Evolutionary conservation across 2,797 vertebrate genomes (phyloP).

Genomic region (Sebastes baramenuke): DNA sequence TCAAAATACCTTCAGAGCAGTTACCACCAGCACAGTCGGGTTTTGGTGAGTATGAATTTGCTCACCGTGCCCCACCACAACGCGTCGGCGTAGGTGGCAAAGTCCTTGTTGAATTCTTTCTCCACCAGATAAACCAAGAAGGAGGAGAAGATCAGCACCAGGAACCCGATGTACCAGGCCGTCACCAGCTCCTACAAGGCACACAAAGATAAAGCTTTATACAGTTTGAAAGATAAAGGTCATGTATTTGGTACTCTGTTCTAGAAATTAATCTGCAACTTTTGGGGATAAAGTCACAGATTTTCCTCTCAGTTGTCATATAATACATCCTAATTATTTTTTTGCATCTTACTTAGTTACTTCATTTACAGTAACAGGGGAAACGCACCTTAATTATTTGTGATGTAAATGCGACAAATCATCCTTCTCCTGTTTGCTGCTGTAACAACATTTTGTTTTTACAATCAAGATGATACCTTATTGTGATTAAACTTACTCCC

Average conservation of each 20-base stretch:
- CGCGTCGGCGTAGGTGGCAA: constrained; percentile 97
- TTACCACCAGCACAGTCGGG: background rate
- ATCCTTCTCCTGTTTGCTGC: background rate
- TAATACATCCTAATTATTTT: background rate
- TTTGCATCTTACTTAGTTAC: background rate
- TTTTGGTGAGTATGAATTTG: background rate
- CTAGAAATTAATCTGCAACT: too few relatives aligned
- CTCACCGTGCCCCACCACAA: constrained; percentile 99
- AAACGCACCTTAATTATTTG: background rate
- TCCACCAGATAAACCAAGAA: constrained; percentile 99
- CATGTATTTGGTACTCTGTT: too few relatives aligned
- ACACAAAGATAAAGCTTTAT: background rate
- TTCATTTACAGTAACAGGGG: background rate
- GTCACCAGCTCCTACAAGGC: constrained; percentile 93
- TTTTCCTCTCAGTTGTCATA: background rate
- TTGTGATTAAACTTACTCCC: background rate
- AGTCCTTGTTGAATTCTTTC: constrained; percentile 96
- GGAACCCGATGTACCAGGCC: constrained; percentile 99
- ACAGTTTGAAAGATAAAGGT: background rate
- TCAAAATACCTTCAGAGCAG: background rate
- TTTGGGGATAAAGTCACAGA: too few relatives aligned
- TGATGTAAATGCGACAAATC: too few relatives aligned
- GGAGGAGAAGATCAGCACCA: constrained; percentile 98
- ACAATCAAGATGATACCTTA: background rate
- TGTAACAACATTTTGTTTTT: background rate